Evolutionary conservation across 2,888 invertebrate species (phyloP).

Genomic region (Sminthurinus aureus): DNA sequence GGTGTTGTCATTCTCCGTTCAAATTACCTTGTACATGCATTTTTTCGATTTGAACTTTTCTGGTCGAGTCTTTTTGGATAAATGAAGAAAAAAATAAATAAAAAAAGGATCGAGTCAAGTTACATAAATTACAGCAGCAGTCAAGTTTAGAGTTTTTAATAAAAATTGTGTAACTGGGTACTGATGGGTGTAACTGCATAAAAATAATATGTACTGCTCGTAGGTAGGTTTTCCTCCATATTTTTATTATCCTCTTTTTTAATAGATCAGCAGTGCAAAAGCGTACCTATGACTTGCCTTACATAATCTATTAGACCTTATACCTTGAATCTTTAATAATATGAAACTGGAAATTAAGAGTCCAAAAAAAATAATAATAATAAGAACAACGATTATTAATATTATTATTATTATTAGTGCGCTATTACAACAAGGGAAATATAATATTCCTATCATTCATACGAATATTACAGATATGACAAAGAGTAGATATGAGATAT

Average conservation of each 20-base stretch:
- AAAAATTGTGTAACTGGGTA: constrained; percentile 27
- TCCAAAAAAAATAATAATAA: background rate
- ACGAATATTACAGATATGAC: background rate
- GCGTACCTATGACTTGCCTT: background rate
- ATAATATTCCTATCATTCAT: background rate
- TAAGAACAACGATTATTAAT: background rate
- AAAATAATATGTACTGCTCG: background rate
- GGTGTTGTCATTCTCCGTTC: background rate
- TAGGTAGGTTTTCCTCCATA: background rate
- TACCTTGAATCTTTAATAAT: too few relatives aligned
- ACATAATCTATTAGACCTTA: background rate
- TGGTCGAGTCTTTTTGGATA: background rate
- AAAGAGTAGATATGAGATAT: too few relatives aligned
- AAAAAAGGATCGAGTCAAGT: constrained; percentile 1
- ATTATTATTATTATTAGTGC: background rate
- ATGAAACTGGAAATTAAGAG: background rate
- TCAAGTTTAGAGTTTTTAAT: background rate
- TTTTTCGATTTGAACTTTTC: constrained; percentile 26
- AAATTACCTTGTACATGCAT: constrained; percentile 14
- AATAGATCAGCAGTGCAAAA: too few relatives aligned
- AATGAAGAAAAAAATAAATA: too few relatives aligned
- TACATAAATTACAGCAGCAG: too few relatives aligned
- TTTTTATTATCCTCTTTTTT: background rate
- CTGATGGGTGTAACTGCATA: constrained; percentile 24
- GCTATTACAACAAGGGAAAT: background rate